Conservation (phyloP, 2,888 invertebrate genomes). For the Ellobium chinense region DNA sequence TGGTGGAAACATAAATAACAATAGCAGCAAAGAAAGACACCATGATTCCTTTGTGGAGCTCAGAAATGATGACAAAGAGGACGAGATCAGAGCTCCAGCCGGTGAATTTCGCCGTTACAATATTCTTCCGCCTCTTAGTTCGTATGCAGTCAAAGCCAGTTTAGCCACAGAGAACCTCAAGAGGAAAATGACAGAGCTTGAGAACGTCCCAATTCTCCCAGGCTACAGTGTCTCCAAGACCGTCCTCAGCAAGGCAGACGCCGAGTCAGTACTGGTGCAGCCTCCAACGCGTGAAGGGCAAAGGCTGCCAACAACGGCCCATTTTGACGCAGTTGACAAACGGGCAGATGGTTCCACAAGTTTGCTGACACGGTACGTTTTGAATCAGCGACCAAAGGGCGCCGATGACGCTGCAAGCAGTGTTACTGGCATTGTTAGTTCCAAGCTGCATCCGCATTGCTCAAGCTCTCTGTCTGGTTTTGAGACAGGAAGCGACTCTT, state of each 20-base stretch:
- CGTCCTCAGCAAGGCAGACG: neutral
- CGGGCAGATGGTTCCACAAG: neutral
- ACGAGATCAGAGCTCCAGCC: neutral
- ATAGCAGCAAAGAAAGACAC: conserved; percentile 5
- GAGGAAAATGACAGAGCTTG: neutral
- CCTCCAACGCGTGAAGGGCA: neutral
- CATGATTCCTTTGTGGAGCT: neutral
- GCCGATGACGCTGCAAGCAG: neutral
- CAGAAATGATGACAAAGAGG: neutral
- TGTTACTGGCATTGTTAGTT: neutral
- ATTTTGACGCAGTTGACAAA: neutral
- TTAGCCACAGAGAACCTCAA: neutral
- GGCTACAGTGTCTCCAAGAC: neutral
- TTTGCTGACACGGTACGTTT: neutral
- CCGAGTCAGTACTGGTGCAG: neutral
- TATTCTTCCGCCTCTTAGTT: neutral
- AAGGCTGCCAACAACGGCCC: neutral
- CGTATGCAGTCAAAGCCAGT: neutral
- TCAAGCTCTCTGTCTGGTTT: neutral
- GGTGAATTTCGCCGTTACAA: neutral
- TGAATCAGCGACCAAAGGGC: conserved; percentile 6
- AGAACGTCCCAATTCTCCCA: neutral
- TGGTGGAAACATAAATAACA: conserved; percentile 13
- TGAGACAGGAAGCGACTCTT: neutral
- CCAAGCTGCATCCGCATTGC: neutral